A percentile compares a stretch with the other conserved stretches of the same genome.
Evolutionary conservation across 2,888 invertebrate genomes (phyloP).

Genomic region (Hybos culiciformis): DNA sequence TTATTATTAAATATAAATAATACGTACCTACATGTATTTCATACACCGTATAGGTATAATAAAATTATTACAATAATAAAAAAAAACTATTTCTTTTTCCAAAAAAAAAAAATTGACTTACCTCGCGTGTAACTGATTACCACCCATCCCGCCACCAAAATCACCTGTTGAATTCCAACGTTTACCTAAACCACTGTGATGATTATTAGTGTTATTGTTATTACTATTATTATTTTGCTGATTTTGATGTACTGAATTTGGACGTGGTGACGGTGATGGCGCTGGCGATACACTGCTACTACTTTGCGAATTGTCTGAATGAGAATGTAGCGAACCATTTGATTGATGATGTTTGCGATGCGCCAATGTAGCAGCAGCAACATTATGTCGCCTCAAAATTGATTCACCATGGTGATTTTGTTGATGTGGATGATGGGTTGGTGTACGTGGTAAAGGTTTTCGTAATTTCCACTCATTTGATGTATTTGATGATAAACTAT

Average conservation of each 20-base stretch:
- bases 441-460: conserved; percentile 38
- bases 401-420: conserved; percentile 10
- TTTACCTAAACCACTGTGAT: conserved; percentile 42
- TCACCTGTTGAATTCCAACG: conserved; percentile 76
- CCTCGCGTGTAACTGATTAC: conserved; percentile 31
- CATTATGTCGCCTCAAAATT: conserved; percentile 11
- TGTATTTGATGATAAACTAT: conserved; percentile 12
- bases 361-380: conserved; percentile 24
- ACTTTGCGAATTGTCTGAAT: conserved; percentile 68
- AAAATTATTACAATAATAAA: too few relatives aligned
- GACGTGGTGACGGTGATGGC: conserved; percentile 59
- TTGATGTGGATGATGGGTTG: neutral
- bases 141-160: conserved; percentile 41
- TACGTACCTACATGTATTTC: too few relatives aligned
- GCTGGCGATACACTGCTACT: conserved; percentile 75
- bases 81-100: too few relatives aligned
- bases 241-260: conserved; percentile 47
- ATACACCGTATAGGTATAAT: too few relatives aligned
- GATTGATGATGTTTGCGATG: conserved; percentile 47
- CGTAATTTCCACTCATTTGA: conserved; percentile 41
- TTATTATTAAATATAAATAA: too few relatives aligned
- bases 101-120: too few relatives aligned
- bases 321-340: conserved; percentile 67
- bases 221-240: neutral
- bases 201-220: neutral